Percentiles rank a stretch among this genome's conserved stretches.
Evolutionary conservation across 1,140 invertebrate genomes (phyloP).

Genomic region (Andricus grossulariae): DNA sequence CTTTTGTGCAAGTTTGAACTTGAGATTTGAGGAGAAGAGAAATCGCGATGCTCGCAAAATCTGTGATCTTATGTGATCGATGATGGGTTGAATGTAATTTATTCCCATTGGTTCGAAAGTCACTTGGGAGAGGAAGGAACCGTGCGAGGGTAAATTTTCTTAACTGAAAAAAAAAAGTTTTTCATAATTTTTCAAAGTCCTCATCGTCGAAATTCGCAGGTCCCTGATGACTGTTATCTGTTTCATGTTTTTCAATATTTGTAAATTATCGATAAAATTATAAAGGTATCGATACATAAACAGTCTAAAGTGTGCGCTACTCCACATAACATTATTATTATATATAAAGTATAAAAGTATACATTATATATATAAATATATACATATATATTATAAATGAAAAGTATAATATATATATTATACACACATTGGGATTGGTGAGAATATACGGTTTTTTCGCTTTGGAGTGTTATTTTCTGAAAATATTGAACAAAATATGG

Average conservation of each 20-base stretch:
- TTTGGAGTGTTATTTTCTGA: slow-evolving; percentile 78
- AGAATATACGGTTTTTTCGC: slow-evolving; percentile 76
- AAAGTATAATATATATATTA: slow-evolving; percentile 73
- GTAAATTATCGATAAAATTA: slow-evolving; percentile 76
- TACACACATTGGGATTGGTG: slow-evolving; percentile 74
- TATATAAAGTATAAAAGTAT: slow-evolving; percentile 74
- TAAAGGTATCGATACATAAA: slow-evolving; percentile 75
- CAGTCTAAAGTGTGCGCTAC: slow-evolving; percentile 76
- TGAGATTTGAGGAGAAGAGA: slow-evolving; percentile 10
- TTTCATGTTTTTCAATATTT: slow-evolving; percentile 77
- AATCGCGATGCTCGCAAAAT: slow-evolving; percentile 28
- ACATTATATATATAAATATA: slow-evolving; percentile 69
- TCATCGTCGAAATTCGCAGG: slow-evolving; percentile 55
- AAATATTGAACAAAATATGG: slow-evolving; percentile 77
- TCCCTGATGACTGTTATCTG: slow-evolving; percentile 69
- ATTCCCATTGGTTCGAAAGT: slow-evolving; percentile 18
- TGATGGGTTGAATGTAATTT: slow-evolving; percentile 8
- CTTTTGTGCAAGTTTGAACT: slow-evolving; percentile 18
- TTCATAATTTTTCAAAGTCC: not conserved
- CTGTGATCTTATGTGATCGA: slow-evolving; percentile 39
- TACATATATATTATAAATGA: slow-evolving; percentile 74
- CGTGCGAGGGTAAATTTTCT: not conserved
- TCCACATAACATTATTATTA: slow-evolving; percentile 74
- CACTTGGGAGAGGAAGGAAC: slow-evolving; percentile 2
- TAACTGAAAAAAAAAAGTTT: slow-evolving; percentile 1